Evolutionary conservation across 2,888 invertebrate genomes (phyloP).

Genomic region (Xestia c-nigrum): DNA sequence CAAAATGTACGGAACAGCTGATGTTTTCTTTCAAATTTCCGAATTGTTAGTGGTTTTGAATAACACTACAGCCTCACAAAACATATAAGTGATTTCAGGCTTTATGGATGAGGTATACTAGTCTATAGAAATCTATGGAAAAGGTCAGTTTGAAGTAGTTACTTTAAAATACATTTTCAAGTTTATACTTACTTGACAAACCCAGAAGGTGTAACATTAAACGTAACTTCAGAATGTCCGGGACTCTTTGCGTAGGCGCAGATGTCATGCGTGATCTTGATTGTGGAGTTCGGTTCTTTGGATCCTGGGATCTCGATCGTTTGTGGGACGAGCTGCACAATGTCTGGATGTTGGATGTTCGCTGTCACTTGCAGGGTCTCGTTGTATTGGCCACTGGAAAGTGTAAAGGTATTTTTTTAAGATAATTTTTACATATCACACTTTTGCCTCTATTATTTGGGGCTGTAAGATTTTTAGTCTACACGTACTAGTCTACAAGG

Average conservation of each 20-base stretch:
- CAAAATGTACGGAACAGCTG: too few relatives aligned
- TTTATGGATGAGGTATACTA: background rate
- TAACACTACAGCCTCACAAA: background rate
- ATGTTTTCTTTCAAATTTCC: too few relatives aligned
- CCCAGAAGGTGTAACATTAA: slow-evolving; percentile 90
- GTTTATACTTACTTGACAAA: slow-evolving; percentile 79
- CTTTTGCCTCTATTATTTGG: background rate
- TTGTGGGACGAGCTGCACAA: slow-evolving; percentile 90
- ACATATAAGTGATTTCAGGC: background rate
- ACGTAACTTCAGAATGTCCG: slow-evolving; percentile 92
- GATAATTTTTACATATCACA: background rate
- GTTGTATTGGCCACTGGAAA: slow-evolving; percentile 85
- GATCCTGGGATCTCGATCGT: slow-evolving; percentile 83
- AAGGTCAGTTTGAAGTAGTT: background rate
- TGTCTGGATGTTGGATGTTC: slow-evolving; percentile 91
- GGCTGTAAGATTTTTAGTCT: background rate
- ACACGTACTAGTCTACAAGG: background rate
- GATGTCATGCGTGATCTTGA: slow-evolving; percentile 86
- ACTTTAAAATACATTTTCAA: background rate
- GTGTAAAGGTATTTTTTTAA: background rate
- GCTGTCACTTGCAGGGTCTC: slow-evolving; percentile 88
- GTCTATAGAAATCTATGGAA: background rate
- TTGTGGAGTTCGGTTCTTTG: slow-evolving; percentile 75
- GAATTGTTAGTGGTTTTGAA: too few relatives aligned
- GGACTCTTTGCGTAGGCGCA: slow-evolving; percentile 91